Base-by-base conservation (phyloP, 2,888 invertebrate species). In the Clostera curtula region DNA sequence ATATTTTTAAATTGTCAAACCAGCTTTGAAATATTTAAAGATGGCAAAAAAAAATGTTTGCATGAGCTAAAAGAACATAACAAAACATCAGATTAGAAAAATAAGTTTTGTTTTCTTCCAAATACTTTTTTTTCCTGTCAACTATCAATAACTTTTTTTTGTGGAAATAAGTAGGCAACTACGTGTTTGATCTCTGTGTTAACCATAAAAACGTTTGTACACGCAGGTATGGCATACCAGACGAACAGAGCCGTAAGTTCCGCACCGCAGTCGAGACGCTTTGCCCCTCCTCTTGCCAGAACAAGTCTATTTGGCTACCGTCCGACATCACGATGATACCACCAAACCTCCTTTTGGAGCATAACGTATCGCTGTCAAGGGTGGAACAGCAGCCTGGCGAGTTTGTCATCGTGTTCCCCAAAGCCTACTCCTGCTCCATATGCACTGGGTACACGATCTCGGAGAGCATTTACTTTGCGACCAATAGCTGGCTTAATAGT, bases 291-390 rank as follows among this genome's bases (percentile, higher is more conserved):
- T 91, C 91, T 37, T 92, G 93, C 45, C 90, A 92, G 55, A 91
- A 93, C 49, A 93, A 94, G 60, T 87, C 88, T 0, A 87, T 95
- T 13, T 97, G 96, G 96, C 79, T 97, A 29, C 90, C 95, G 1
- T 93, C 95, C 0, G 97, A 97, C 64, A 94, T 96, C 4, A 90
- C 93, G 0, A 97, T 97, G 96, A 92, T 97, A 4, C 95, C 96
- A 3, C 96, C 96, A 0, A 86, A 87, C 27, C 75, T 92, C 47
- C 85, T 98, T 14, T 87, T 89, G 1, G 88, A 89, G 43, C 87
- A 91, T 25, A 91, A 91, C 1, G 93, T 97, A 1, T 89, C 92
- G 0, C 69, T 97, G 12, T 90, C 91, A 27, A 87, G 93, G 6
- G 88, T 91, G 2, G 91, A 92, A 3, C 97, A 97, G 67, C 88